Base-by-base conservation (phyloP, 2,888 invertebrate species). In the Lymantria monacha region DNA sequence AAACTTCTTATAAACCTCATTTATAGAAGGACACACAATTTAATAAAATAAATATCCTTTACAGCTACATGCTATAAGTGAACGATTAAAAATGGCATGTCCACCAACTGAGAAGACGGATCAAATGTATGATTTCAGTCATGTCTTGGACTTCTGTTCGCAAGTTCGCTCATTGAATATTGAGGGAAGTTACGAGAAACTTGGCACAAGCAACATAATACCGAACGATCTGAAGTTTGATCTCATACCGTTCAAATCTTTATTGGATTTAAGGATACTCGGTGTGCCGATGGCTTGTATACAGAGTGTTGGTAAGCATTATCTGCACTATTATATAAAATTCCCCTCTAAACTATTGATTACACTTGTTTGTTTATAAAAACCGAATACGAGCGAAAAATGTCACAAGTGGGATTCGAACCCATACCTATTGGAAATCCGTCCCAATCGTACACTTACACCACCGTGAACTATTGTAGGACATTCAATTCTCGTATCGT, bases 61-160 rank as follows among this genome's bases (percentile, higher is more conserved):
- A 53, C 92, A 98, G 96, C 86, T 98, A 30, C 95, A 96, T 84
- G 96, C 98, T n/a, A 95, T 99, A 51, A 97, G 96, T 74, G 95
- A 97, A 80, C 93, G 98, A 60, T 92, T 98, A 46, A 96, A 96
- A 80, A 94, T 97, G 69, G 96, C 97, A 0, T 96, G 97, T 76
- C 97, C 98, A 0, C 92, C 94, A 1, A 92, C 94, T 53, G 97
- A 97, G 73, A 94, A 95, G 56, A 92, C 93, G 22, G 96, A 97
- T 69, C 95, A 95, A 65, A 94, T 95, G 81, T 96, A 94, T 70
- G 98, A 98, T 85, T 96, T 98, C 68, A 97, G 97, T 59, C 97
- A 98, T 72, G 94, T 98, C 0, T 81, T 98, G 48, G 98, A 98
- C 83, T 96, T 97, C 74, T 96, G 95, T 79, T 95, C 95, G 0